phyloP scores from a whole-genome alignment of 2,797 vertebrate genomes.

The Geotrypetes seraphini region DNA sequence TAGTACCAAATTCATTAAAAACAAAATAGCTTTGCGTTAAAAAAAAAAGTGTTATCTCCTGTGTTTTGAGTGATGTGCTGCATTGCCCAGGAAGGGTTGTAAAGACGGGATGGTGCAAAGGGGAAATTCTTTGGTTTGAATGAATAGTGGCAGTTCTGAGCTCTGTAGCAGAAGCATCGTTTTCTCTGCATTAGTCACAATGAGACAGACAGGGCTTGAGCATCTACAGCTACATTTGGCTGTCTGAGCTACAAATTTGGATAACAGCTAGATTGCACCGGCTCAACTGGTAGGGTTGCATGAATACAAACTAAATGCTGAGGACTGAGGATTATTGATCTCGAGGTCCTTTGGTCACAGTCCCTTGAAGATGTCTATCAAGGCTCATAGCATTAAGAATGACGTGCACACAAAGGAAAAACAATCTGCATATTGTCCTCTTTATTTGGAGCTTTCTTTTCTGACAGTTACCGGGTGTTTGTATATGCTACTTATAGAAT shows the following conservation, averaged over 20 bases:
- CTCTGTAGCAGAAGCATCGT: no score
- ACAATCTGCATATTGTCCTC: slow-evolving; percentile 10
- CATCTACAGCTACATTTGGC: slow-evolving; percentile 34
- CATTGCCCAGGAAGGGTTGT: no score
- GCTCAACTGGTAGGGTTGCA: slow-evolving; percentile 14
- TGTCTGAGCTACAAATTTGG: slow-evolving; percentile 25
- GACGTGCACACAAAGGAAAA: slow-evolving; percentile 31
- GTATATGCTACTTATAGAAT: slow-evolving; percentile 6
- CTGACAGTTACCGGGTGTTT: slow-evolving; percentile 24
- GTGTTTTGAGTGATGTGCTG: no score
- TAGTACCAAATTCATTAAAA: no score
- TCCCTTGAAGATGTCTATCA: slow-evolving; percentile 5
- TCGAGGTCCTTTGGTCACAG: neutral
- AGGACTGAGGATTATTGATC: slow-evolving; percentile 28
- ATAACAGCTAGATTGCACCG: slow-evolving; percentile 35
- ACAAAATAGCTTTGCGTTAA: no score
- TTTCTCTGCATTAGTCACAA: slow-evolving; percentile 40
- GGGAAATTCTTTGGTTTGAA: no score
- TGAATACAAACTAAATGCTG: slow-evolving; percentile 25
- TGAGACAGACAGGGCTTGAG: slow-evolving; percentile 20
- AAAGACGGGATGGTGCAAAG: no score
- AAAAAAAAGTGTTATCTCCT: no score
- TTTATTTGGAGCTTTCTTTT: slow-evolving; percentile 20
- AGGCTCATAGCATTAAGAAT: slow-evolving; percentile 22
- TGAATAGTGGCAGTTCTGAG: no score